Percentiles rank a stretch among this genome's conserved stretches.
phyloP scores from a whole-genome alignment of 1,140 invertebrate species.

The Drepana arcuata region DNA sequence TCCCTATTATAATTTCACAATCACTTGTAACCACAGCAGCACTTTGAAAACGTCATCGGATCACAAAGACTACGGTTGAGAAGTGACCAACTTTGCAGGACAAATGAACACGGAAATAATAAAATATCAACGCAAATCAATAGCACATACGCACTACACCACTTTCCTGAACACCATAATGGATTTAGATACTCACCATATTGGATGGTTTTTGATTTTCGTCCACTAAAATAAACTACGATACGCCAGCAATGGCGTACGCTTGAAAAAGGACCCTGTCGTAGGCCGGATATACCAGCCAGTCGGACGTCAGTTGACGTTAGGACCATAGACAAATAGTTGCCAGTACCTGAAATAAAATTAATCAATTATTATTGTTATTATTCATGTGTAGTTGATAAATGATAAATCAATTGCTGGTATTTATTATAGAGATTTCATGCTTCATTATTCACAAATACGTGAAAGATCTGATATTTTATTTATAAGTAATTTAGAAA shows the following conservation, averaged over 20 bases:
- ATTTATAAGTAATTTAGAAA: too few species aligned
- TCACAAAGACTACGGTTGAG: conserved; percentile 43
- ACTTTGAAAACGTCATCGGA: conserved; percentile 60
- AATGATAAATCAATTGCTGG: not conserved
- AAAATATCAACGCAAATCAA: conserved; percentile 46
- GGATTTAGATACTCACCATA: conserved; percentile 79
- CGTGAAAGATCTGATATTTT: too few species aligned
- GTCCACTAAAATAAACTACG: conserved; percentile 78
- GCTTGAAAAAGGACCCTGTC: conserved; percentile 76
- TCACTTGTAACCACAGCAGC: conserved; percentile 1
- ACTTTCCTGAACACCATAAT: conserved; percentile 39
- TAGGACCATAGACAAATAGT: conserved; percentile 35
- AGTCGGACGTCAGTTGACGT: conserved; percentile 37
- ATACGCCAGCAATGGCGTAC: conserved; percentile 89
- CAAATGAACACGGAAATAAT: conserved; percentile 21
- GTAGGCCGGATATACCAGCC: conserved; percentile 45
- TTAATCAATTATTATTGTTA: too few species aligned
- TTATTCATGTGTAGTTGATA: not conserved
- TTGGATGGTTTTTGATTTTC: conserved; percentile 88
- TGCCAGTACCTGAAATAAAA: too few species aligned
- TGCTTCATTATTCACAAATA: too few species aligned
- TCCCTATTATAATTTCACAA: not conserved
- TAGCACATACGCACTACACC: conserved; percentile 23
- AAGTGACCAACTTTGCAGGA: conserved; percentile 28
- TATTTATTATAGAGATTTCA: too few species aligned